Evolutionary conservation across 2,888 invertebrate species (phyloP).

Genomic region (Morpho helenor): DNA sequence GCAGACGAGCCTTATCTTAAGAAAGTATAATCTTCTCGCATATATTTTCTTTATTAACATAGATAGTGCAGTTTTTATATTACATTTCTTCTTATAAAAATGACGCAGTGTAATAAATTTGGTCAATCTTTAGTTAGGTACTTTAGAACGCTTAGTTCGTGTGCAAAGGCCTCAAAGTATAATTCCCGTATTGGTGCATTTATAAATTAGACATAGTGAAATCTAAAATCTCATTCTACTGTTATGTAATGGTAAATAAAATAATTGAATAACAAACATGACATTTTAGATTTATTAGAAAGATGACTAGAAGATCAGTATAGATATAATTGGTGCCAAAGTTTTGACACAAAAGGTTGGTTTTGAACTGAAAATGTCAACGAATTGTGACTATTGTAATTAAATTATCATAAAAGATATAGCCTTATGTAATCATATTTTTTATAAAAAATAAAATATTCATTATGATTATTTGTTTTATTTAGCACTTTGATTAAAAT

Average conservation of each 20-base stretch:
- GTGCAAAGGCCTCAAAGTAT: neutral
- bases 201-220: slow-evolving; percentile 27
- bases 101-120: too few relatives aligned
- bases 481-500: neutral
- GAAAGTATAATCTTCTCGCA: too few relatives aligned
- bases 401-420: slow-evolving; percentile 18
- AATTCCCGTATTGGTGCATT: slow-evolving; percentile 33
- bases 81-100: too few relatives aligned
- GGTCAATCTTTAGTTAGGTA: too few relatives aligned
- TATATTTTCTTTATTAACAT: too few relatives aligned
- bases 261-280: slow-evolving; percentile 10
- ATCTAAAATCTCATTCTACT: slow-evolving; percentile 7
- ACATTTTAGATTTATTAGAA: slow-evolving; percentile 8
- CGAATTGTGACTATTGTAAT: slow-evolving; percentile 21
- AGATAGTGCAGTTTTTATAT: too few relatives aligned
- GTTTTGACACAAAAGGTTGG: slow-evolving; percentile 33
- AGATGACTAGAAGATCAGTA: slow-evolving; percentile 17
- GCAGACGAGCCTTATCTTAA: too few relatives aligned
- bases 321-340: slow-evolving; percentile 65
- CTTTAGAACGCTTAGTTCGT: neutral
- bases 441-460: slow-evolving; percentile 29
- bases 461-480: slow-evolving; percentile 12
- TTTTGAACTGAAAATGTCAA: slow-evolving; percentile 20
- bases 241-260: neutral
- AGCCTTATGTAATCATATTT: slow-evolving; percentile 36